Evolutionary conservation across 1,140 invertebrate species (phyloP).

Genomic region (Melipona quadrifasciata): DNA sequence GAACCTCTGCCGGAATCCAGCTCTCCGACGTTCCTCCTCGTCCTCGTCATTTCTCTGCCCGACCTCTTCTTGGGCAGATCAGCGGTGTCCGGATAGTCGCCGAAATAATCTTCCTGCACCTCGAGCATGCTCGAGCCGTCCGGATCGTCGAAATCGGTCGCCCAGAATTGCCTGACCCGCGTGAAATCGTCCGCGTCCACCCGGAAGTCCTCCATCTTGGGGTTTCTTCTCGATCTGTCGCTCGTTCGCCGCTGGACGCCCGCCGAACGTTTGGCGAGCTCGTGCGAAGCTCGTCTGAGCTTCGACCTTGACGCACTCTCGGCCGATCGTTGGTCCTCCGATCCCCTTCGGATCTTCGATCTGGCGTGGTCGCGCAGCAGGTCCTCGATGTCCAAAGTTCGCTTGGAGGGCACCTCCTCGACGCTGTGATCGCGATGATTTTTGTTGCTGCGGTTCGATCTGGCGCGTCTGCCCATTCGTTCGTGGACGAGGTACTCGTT

Average conservation of each 20-base stretch:
- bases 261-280: background rate
- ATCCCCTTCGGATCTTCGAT: conserved; percentile 37
- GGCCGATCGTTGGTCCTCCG: conserved; percentile 24
- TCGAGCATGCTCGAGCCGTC: conserved; percentile 66
- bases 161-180: conserved; percentile 63
- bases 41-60: conserved; percentile 59
- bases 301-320: conserved; percentile 31
- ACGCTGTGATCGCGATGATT: conserved; percentile 54
- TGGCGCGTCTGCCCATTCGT: conserved; percentile 66
- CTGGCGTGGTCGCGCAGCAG: conserved; percentile 30
- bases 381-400: conserved; percentile 38
- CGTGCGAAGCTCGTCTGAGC: conserved; percentile 22
- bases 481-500: conserved; percentile 76
- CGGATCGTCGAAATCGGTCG: conserved; percentile 65
- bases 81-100: conserved; percentile 71
- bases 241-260: background rate
- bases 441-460: conserved; percentile 65
- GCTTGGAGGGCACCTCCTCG: conserved; percentile 46
- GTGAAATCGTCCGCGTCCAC: conserved; percentile 68
- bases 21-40: conserved; percentile 64
- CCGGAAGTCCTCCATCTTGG: conserved; percentile 71
- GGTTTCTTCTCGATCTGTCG: conserved; percentile 52
- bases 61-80: conserved; percentile 70
- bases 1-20: conserved; percentile 73
- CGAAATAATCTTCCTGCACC: conserved; percentile 74